Conservation (phyloP, 2,797 vertebrate species). For the Sus cebifrons region DNA sequence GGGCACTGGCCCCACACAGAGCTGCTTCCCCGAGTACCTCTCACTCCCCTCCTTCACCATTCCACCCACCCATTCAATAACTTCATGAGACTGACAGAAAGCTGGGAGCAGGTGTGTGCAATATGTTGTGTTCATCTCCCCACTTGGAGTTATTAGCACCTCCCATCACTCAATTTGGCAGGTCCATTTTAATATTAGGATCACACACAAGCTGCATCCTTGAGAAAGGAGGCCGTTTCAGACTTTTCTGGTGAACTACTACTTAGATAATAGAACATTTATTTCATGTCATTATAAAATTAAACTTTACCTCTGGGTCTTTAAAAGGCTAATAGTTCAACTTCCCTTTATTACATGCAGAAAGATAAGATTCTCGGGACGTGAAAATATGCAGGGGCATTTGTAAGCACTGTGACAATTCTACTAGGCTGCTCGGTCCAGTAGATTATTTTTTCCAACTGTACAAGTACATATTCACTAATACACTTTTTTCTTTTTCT, state of each 20-base stretch:
- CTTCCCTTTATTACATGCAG: constrained; percentile 51
- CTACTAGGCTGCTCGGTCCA: neutral
- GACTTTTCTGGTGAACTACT: constrained; percentile 72
- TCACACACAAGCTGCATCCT: constrained; percentile 62
- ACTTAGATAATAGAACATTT: constrained; percentile 76
- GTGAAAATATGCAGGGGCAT: constrained; percentile 49
- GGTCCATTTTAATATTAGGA: constrained; percentile 81
- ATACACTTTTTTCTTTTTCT: neutral
- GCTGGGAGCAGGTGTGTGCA: constrained; percentile 75
- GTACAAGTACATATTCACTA: constrained; percentile 7
- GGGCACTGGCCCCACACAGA: too few relatives aligned
- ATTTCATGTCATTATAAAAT: constrained; percentile 80
- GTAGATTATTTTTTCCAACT: neutral
- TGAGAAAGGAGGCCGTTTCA: constrained; percentile 56
- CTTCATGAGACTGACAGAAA: constrained; percentile 43
- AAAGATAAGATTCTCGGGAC: constrained; percentile 60
- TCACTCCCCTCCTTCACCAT: constrained; percentile 17
- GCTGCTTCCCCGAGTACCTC: neutral
- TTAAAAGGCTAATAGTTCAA: constrained; percentile 72
- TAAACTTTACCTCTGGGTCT: constrained; percentile 79
- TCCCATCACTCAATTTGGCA: constrained; percentile 81
- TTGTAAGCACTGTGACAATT: constrained; percentile 22
- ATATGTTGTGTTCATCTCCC: constrained; percentile 76
- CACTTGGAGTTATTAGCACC: constrained; percentile 75
- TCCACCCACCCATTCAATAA: constrained; percentile 60